A percentile compares a stretch with the other conserved stretches of the same genome.
These are phyloP conservation scores for Nemapogon koenigi DNA, from an alignment of 2,888 invertebrate genomes.

Conservation along the genomic window DNA sequence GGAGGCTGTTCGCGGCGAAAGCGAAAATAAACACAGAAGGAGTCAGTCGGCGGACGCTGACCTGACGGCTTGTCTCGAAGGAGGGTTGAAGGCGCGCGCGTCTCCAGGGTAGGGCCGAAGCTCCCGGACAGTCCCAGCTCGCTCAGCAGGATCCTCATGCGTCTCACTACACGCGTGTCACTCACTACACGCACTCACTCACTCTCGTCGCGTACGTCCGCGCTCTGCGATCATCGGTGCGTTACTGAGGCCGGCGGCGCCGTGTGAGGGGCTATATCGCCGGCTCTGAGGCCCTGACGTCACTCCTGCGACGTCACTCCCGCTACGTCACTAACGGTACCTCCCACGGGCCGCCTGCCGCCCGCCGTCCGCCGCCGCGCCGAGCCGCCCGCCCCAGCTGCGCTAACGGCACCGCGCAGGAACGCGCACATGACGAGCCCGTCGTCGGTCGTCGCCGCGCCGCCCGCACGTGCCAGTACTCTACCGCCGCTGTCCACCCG, in stretches of 20 bases:
- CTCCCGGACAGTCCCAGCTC: constrained; percentile 63
- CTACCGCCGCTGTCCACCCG: not conserved
- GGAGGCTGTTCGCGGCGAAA: constrained; percentile 63
- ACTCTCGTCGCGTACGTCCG: constrained; percentile 40
- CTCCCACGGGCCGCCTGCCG: constrained; percentile 61
- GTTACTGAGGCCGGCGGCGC: constrained; percentile 65
- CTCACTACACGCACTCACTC: constrained; percentile 55
- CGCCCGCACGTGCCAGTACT: no score
- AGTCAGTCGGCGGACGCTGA: constrained; percentile 58
- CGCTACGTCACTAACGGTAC: constrained; percentile 63
- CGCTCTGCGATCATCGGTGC: constrained; percentile 58
- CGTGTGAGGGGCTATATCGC: constrained; percentile 63
- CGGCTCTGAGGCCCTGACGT: constrained; percentile 57
- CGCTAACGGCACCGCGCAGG: constrained; percentile 63
- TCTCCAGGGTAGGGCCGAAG: constrained; percentile 62
- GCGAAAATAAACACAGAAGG: constrained; percentile 62
- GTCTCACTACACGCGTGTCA: constrained; percentile 58
- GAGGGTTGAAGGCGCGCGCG: constrained; percentile 55
- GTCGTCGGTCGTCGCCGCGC: constrained; percentile 23
- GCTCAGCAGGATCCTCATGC: constrained; percentile 66
- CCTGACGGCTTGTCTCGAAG: constrained; percentile 58
- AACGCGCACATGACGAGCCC: constrained; percentile 27
- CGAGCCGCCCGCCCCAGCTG: constrained; percentile 60
- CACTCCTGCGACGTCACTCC: constrained; percentile 51
- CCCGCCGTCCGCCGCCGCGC: constrained; percentile 35